Evolutionary conservation across 2,113 vertebrate genomes (phyloP).

Genomic region (Coptodon bakossiorum): DNA sequence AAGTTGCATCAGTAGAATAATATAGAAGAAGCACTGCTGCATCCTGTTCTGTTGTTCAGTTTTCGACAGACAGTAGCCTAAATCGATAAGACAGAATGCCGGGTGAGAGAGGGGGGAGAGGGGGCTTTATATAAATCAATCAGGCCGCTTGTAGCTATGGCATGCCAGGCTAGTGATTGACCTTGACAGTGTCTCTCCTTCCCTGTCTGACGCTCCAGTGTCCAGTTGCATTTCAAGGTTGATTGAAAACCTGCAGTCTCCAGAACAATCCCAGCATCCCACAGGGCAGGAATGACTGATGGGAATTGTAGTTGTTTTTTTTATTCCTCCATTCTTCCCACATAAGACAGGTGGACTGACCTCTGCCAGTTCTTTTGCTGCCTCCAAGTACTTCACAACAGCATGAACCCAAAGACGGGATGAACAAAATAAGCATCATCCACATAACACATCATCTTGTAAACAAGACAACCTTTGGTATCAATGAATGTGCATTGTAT

Average conservation of each 20-base stretch:
- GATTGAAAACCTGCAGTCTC: conserved; percentile 52
- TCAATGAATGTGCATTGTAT: not conserved
- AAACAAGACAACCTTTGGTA: conserved; percentile 19
- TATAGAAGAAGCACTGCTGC: conserved; percentile 6
- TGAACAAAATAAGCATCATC: not conserved
- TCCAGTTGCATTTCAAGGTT: conserved; percentile 60
- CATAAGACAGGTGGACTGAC: not conserved
- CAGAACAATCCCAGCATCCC: conserved; percentile 53
- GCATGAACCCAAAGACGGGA: not conserved
- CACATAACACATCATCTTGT: conserved; percentile 32
- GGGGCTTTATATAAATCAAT: conserved; percentile 57
- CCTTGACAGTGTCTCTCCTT: conserved; percentile 55
- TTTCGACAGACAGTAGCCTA: conserved; percentile 43
- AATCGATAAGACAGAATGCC: conserved; percentile 58
- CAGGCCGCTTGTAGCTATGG: conserved; percentile 44
- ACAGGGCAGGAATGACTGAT: conserved; percentile 12
- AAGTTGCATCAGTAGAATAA: conserved; percentile 30
- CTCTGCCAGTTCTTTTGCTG: not conserved
- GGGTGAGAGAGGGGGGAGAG: not conserved
- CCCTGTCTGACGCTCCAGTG: conserved; percentile 34
- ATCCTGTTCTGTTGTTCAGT: conserved; percentile 23
- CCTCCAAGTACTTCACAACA: not conserved
- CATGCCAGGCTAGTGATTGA: conserved; percentile 54
- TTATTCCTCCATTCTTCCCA: not conserved
- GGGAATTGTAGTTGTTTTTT: conserved; percentile 10